Conservation (phyloP, 2,888 invertebrate species). For the Drosophila pseudotalamancana region DNA sequence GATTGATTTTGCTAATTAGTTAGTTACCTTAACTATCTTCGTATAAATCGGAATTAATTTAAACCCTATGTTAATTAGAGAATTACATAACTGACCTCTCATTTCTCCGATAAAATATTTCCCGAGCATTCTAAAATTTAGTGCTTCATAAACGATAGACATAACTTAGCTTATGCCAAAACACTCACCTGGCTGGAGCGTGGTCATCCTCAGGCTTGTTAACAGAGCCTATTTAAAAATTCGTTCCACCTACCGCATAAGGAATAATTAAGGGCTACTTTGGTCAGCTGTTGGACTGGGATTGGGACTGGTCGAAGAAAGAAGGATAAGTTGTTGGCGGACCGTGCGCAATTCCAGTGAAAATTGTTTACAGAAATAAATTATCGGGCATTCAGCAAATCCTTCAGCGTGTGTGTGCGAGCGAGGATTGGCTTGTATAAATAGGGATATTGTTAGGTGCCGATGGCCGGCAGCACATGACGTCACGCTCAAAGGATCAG, state of each 20-base stretch:
- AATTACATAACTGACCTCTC: too few relatives aligned
- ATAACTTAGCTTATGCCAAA: conserved; percentile 53
- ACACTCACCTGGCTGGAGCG: conserved; percentile 35
- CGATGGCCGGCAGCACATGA: conserved; percentile 60
- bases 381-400: conserved; percentile 67
- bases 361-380: conserved; percentile 80
- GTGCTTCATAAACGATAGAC: background rate
- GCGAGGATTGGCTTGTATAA: conserved; percentile 12
- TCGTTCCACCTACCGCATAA: conserved; percentile 58
- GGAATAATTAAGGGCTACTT: conserved; percentile 11
- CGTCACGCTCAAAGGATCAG: conserved; percentile 66
- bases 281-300: conserved; percentile 73
- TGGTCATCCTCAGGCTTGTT: conserved; percentile 54
- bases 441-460: conserved; percentile 39
- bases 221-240: conserved; percentile 76
- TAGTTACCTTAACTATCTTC: too few relatives aligned
- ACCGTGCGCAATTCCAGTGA: conserved; percentile 64
- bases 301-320: conserved; percentile 23
- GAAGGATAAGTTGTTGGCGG: conserved; percentile 23
- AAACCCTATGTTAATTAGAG: too few relatives aligned
- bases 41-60: too few relatives aligned
- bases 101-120: too few relatives aligned
- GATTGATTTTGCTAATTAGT: too few relatives aligned
- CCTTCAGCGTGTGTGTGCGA: conserved; percentile 29
- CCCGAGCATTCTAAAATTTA: background rate